phyloP scores from a whole-genome alignment of 1,140 invertebrate genomes.

The Cylas formicarius region DNA sequence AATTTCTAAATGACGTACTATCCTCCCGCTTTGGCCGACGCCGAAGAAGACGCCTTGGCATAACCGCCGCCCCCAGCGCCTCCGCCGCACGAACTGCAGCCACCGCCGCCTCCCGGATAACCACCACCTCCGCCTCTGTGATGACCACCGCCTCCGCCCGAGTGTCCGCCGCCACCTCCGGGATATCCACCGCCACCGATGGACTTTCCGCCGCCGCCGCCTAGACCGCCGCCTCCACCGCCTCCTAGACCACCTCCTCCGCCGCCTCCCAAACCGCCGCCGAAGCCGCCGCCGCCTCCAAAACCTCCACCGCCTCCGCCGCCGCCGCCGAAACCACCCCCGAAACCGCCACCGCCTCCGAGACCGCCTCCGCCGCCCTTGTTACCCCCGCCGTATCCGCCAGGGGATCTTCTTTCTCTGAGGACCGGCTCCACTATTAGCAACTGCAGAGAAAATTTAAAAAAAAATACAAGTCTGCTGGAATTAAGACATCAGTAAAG shows the following conservation, averaged over 20 bases:
- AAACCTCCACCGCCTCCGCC: too few relatives aligned
- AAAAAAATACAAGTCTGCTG: too few relatives aligned
- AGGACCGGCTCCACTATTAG: too few relatives aligned
- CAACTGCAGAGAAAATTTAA: too few relatives aligned
- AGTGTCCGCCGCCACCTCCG: too few relatives aligned
- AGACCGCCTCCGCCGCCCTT: conserved; percentile 2
- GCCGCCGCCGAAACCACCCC: too few relatives aligned
- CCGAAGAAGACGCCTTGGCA: background rate
- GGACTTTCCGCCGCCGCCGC: too few relatives aligned
- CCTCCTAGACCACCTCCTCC: conserved; percentile 3
- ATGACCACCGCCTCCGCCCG: too few relatives aligned
- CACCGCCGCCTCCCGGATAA: conserved; percentile 49
- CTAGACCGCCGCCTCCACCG: conserved; percentile 1
- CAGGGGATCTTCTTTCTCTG: too few relatives aligned
- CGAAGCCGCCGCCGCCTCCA: conserved; percentile 1
- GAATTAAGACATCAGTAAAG: too few relatives aligned
- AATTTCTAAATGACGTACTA: conserved; percentile 1
- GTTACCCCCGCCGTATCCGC: too few relatives aligned
- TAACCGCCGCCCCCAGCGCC: conserved; percentile 24
- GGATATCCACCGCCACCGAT: too few relatives aligned
- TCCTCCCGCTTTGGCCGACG: background rate
- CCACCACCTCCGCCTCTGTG: conserved; percentile 26
- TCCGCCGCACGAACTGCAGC: conserved; percentile 45
- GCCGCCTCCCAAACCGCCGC: background rate
- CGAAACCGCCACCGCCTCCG: background rate